Percentiles rank a stretch among this genome's conserved stretches.
Evolutionary conservation across 1,140 invertebrate species (phyloP).

Genomic region (Saccostrea glomerata): DNA sequence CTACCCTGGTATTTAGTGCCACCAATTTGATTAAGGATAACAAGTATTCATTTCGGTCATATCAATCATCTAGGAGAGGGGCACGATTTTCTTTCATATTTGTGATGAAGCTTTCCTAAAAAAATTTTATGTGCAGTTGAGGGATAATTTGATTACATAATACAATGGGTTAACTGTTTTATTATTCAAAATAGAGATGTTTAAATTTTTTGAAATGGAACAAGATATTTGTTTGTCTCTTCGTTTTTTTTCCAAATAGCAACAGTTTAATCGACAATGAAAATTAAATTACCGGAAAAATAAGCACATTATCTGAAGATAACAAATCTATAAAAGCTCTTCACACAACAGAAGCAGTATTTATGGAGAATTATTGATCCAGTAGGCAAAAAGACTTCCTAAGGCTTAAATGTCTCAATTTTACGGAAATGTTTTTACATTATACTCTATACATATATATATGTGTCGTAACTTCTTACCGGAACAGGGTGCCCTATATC

Average conservation of each 20-base stretch:
- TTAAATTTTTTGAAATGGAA: neutral
- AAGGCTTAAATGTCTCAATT: neutral
- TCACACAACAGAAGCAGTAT: neutral
- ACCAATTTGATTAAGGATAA: slow-evolving; percentile 16
- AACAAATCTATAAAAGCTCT: neutral
- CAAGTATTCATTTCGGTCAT: slow-evolving; percentile 6
- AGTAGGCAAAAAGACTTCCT: neutral
- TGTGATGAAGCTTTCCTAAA: too few species aligned
- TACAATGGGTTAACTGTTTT: neutral
- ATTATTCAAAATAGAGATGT: neutral
- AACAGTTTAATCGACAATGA: neutral
- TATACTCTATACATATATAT: neutral
- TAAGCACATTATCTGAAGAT: slow-evolving; percentile 4
- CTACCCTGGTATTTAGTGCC: neutral
- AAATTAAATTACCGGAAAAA: slow-evolving; percentile 32
- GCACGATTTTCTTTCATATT: neutral
- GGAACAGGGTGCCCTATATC: neutral
- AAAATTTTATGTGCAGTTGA: too few species aligned
- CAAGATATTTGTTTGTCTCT: neutral
- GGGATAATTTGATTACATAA: neutral
- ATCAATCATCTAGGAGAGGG: neutral
- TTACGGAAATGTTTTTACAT: neutral
- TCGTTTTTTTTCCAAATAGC: neutral
- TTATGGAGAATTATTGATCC: neutral
- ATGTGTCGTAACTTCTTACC: neutral